A percentile compares a stretch with the other conserved stretches of the same genome.
Evolutionary conservation across 1,140 invertebrate species (phyloP).

Genomic region (Pogonomyrmex californicus): DNA sequence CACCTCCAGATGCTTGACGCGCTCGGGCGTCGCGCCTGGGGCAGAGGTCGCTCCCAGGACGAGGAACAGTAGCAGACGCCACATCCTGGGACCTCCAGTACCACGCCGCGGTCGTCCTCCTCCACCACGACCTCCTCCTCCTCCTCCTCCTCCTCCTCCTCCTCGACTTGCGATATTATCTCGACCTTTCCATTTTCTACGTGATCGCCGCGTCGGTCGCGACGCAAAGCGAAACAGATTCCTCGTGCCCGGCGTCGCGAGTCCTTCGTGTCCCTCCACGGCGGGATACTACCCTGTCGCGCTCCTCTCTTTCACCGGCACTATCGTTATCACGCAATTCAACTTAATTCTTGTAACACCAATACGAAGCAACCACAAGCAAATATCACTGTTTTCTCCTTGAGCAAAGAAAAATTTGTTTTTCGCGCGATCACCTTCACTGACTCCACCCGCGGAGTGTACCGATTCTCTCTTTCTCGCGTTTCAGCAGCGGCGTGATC

Average conservation of each 20-base stretch:
- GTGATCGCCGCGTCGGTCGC: slow-evolving; percentile 61
- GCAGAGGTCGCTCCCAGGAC: slow-evolving; percentile 81
- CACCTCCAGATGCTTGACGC: slow-evolving; percentile 94
- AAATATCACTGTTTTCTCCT: slow-evolving; percentile 63
- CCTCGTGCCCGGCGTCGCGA: not conserved
- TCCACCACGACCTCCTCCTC: slow-evolving; percentile 73
- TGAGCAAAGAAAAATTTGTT: not conserved
- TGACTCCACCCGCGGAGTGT: slow-evolving; percentile 16
- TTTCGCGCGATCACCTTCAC: slow-evolving; percentile 46
- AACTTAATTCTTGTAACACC: slow-evolving; percentile 61
- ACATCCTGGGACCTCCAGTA: slow-evolving; percentile 81
- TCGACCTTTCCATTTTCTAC: slow-evolving; percentile 80
- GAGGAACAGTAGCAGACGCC: slow-evolving; percentile 81
- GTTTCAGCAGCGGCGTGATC: not conserved
- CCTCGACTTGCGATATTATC: slow-evolving; percentile 78
- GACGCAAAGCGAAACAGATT: slow-evolving; percentile 1
- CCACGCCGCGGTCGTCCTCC: slow-evolving; percentile 62
- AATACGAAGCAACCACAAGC: slow-evolving; percentile 62
- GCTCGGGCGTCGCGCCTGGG: slow-evolving; percentile 87
- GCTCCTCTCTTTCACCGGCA: slow-evolving; percentile 42
- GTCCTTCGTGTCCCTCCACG: not conserved
- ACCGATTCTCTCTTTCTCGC: not conserved
- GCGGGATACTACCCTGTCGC: not conserved
- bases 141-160: slow-evolving; percentile 63
- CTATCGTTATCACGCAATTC: slow-evolving; percentile 67